Evolutionary conservation across 2,797 vertebrate genomes (phyloP), one percentile per base, ranked within the genome.

Genomic region (Girardinus metallicus): DNA sequence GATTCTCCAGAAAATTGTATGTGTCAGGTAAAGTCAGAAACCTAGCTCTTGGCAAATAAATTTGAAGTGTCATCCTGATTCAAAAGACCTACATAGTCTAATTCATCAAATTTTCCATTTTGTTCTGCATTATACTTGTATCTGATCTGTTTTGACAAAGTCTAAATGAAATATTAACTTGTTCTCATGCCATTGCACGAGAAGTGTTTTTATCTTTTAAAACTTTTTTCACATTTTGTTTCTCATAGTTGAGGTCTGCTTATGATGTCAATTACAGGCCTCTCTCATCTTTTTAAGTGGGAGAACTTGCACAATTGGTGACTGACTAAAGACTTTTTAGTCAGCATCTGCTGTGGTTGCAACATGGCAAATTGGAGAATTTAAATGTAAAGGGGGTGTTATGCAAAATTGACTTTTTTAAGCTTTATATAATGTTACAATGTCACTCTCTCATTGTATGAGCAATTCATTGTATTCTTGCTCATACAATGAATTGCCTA

Each of bases 21-120:
- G 41, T 78, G 79, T 77, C 64, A 41, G 64, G 51, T 79, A 47
- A 77, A 78, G 71, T 81, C 44, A 72, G 75, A 88, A 66, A 73
- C 18, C 78, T 73, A 80, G 68, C 73, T 79, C 39, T 76, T 43
- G 21, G 12, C 16, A 66, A 75, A 81, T 73, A 36, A 78, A 70
- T 81, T 73, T 75, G 29, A 68, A 60, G 68, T 1, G 39, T 78
- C 11, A 71, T 57, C 36, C 29, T 23, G 51, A 78, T 62, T 84
- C 26, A 55, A 74, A 72, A 64, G n/a, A 73, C 34, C 64, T 1
- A n/a, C 8, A 77, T 29, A 16, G n/a, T 43, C 43, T 74, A 55
- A 78, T 4, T 41, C 64, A 68, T 36, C 34, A 39, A 39, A 39
- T 39, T 3, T 66, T 21, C 34, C 34, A 11, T 66, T 21, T 66